Base-by-base conservation (phyloP, 2,797 vertebrate genomes). In the Melanotaenia pygmaea region DNA sequence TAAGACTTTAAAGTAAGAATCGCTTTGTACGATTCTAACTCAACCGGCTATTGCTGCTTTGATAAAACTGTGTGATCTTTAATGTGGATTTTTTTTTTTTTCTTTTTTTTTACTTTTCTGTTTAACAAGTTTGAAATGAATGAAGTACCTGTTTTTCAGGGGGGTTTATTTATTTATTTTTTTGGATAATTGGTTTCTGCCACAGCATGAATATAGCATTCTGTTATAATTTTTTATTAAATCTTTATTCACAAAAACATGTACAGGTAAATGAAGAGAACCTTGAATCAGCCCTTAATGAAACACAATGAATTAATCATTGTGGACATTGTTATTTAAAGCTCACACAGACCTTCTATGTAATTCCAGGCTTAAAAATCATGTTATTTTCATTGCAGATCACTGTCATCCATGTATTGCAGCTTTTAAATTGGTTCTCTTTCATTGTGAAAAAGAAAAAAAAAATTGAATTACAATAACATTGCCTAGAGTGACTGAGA, bases 401-500 rank as follows among this genome's bases (percentile, higher is more conserved):
- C 62, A 79, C 76, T 69, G 77, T 82, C 63, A 72, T 18, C 5
- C 20, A 32, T 60, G 16, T 69, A 63, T 72, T 69, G 72, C 58
- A 34, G 63, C 73, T 80, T 83, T 81, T 72, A 81, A 86, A 87
- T 45, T 66, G 38, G 20, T 67, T 22, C 67, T 62, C 70, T 78
- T 81, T 74, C 66, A 77, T 79, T 79, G 58, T 54, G 62, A 26
- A 67, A 70, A 69, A 67, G 64, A n/a, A 66, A 34, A 28, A 26
- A 63, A 13, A 43, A 65, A 12, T 32, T 65, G 59, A 75, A 82
- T 80, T 79, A 80, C 51, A 80, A 63, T 71, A 86, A 58, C 59
- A 66, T 58, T 20, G 81, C 81, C 76, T 64, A 79, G 73, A 81
- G 80, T 86, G 83, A 76, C 51, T 71, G 82, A 89, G 86, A 90